Conservation (phyloP, 2,113 vertebrate genomes). For the Pyrgilauda ruficollis region DNA sequence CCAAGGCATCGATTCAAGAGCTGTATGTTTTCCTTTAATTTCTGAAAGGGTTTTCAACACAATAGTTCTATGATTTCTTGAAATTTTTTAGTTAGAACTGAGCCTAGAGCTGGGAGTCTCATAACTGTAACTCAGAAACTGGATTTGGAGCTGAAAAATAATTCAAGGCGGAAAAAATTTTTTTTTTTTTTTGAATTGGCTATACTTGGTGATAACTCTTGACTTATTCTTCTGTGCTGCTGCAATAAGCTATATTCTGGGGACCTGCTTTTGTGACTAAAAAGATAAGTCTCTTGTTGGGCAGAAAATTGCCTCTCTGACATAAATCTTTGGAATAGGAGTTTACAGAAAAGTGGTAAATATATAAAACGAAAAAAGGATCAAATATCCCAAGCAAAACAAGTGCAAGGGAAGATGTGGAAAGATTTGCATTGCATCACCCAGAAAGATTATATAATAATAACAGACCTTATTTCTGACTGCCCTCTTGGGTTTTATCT, state of each 20-base stretch:
- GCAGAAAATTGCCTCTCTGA: slow-evolving; percentile 44
- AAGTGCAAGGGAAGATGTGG: not conserved
- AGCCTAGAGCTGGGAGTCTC: slow-evolving; percentile 49
- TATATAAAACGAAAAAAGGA: not conserved
- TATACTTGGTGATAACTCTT: slow-evolving; percentile 48
- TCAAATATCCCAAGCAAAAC: not conserved
- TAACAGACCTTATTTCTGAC: not conserved
- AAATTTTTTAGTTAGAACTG: slow-evolving; percentile 49
- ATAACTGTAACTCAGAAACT: slow-evolving; percentile 51
- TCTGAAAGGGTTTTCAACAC: slow-evolving; percentile 21
- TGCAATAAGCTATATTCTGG: slow-evolving; percentile 43
- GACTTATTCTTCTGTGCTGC: slow-evolving; percentile 26
- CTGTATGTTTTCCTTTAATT: slow-evolving; percentile 51
- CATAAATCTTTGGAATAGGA: slow-evolving; percentile 35
- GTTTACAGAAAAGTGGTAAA: slow-evolving; percentile 5
- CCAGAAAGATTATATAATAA: not conserved
- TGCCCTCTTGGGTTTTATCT: not conserved
- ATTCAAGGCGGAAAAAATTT: slow-evolving; percentile 28
- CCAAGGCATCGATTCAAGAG: slow-evolving; percentile 13
- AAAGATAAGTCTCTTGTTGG: slow-evolving; percentile 48
- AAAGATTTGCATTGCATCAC: not conserved
- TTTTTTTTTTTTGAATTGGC: not conserved
- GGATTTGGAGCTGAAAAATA: slow-evolving; percentile 63
- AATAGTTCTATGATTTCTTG: slow-evolving; percentile 31
- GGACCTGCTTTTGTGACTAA: slow-evolving; percentile 35